Conservation (phyloP, 2,888 invertebrate species). For the Orchesellides sinensis region DNA sequence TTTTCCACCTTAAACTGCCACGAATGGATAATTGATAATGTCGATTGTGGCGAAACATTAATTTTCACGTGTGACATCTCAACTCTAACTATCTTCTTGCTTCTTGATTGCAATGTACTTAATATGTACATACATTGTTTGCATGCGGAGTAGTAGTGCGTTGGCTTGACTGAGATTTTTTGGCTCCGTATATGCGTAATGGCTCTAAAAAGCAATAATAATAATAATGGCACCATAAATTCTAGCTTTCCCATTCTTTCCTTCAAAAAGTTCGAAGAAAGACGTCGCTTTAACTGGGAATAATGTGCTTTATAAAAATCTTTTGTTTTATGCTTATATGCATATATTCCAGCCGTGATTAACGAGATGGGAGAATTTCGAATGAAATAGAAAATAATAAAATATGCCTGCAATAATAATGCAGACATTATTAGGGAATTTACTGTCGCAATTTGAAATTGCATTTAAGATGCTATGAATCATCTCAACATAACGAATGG, state of each 20-base stretch:
- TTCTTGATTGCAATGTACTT: not conserved
- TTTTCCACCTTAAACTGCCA: conserved; percentile 52
- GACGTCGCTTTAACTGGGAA: not conserved
- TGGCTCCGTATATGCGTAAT: conserved; percentile 42
- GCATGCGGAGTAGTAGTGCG: too few species aligned
- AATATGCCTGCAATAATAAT: not conserved
- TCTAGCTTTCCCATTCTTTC: conserved; percentile 28
- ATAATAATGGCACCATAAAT: conserved; percentile 60
- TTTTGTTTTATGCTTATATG: not conserved
- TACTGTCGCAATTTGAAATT: not conserved
- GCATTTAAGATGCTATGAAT: not conserved
- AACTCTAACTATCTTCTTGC: conserved; percentile 13
- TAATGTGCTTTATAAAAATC: not conserved
- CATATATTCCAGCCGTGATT: conserved; percentile 9
- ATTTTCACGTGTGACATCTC: conserved; percentile 59
- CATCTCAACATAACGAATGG: not conserved
- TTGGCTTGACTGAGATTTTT: not conserved
- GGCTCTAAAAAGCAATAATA: too few species aligned
- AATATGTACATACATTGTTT: not conserved
- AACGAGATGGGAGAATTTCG: conserved; percentile 15
- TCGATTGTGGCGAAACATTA: conserved; percentile 55
- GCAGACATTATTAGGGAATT: not conserved
- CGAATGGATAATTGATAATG: conserved; percentile 57
- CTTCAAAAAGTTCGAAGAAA: not conserved
- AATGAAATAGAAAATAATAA: not conserved